Base-by-base conservation (phyloP, 2,797 vertebrate species). In the Linurgus olivaceus region DNA sequence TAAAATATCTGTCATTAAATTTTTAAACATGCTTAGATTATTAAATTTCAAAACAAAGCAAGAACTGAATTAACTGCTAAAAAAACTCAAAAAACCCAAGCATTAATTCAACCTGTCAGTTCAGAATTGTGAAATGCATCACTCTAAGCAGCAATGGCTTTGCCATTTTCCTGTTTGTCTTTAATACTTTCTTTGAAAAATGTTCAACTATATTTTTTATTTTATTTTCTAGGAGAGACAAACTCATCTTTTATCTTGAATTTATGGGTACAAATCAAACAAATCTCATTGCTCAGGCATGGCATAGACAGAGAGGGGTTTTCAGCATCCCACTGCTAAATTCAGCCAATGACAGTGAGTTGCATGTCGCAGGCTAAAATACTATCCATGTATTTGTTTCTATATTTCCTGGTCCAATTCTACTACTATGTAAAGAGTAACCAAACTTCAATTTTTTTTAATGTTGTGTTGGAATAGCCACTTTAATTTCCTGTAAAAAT, bases 41-140 rank as follows among this genome's bases (percentile, higher is more conserved):
- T 89, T 93, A 82, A 23, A 87, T 91, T 91, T 82, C 57, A 89
- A 94, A 95, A 92, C 77, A 90, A 93, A 96, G 55, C 55, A 85
- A 66, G 35, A 85, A 70, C 17, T 59, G 44, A 94, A 87, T 90
- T 91, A 92, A 82, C 45, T 26, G 52, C 52, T 76, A 33, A 5
- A 23, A 40, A 88, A 26, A 0, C 4, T 40, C 7, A 23, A 55
- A 47, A 51, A 10, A 0, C 2, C 18, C 35, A 42, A 57, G 35
- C 28, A 40, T 57, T 91, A 78, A 66, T 26, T 87, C 59, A 76
- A 3, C 44, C 51, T 79, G 55, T 94, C 91, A 91, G 33, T 63
- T 89, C 81, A 52, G 71, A 92, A 76, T 85, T 82, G 74, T 93
- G 80, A 92, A 89, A 82, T 91, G 40, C 74, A 87, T 94, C 77